These are phyloP conservation scores for Geophilus truncorum DNA, from an alignment of 2,888 invertebrate genomes.

Conservation along the genomic window DNA sequence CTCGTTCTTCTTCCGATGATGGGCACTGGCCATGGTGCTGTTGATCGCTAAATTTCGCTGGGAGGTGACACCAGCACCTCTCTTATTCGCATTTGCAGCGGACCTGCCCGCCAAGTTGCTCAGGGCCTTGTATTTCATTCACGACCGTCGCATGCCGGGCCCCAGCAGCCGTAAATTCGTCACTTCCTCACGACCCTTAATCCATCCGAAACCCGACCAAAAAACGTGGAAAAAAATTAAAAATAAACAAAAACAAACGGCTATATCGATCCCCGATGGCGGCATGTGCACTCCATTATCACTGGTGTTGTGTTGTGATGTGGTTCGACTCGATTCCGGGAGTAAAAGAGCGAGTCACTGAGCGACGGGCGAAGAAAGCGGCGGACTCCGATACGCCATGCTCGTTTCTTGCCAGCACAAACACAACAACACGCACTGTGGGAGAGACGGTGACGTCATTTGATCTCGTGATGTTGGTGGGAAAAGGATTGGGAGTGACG, in stretches of 20 bases:
- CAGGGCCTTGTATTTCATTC: constrained; percentile 37
- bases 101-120: background rate
- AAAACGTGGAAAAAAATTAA: too few relatives aligned
- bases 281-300: too few relatives aligned
- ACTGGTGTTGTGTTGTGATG: background rate
- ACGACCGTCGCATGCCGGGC: constrained; percentile 2
- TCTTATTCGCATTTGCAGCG: constrained; percentile 9
- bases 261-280: too few relatives aligned
- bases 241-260: background rate
- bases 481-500: background rate
- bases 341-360: background rate
- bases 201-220: background rate
- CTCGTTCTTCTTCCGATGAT: constrained; percentile 12
- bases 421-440: background rate
- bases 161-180: background rate
- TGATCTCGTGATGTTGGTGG: background rate
- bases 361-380: constrained; percentile 32
- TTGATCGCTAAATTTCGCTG: background rate
- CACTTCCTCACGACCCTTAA: background rate
- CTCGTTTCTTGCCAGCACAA: constrained; percentile 32
- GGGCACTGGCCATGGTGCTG: constrained; percentile 31
- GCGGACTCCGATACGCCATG: constrained; percentile 32
- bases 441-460: background rate
- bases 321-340: background rate
- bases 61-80: constrained; percentile 29